These are phyloP conservation scores for Drosophila novamexicana DNA, from an alignment of 1,140 invertebrate genomes.

Conservation along the genomic window DNA sequence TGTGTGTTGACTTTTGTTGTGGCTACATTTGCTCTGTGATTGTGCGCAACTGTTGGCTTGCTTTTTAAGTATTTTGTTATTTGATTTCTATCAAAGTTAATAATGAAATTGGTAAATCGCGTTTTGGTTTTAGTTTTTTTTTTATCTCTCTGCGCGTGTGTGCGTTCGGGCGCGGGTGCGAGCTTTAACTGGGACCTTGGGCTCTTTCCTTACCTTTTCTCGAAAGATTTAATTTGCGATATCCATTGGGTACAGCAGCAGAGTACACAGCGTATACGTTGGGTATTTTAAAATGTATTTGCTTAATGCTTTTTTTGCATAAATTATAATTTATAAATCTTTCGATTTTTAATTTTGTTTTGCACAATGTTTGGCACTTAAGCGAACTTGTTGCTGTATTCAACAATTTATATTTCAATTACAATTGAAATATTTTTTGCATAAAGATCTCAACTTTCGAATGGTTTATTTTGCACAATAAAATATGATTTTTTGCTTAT, in stretches of 20 bases:
- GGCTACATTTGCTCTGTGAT: constrained; percentile 49
- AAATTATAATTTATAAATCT: constrained; percentile 58
- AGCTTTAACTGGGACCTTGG: constrained; percentile 49
- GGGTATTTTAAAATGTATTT: constrained; percentile 21
- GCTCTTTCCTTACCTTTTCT: constrained; percentile 64
- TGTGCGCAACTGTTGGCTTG: constrained; percentile 35
- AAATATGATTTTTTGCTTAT: constrained; percentile 19
- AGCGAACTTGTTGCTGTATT: constrained; percentile 55
- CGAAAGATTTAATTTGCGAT: constrained; percentile 78
- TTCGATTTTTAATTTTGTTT: constrained; percentile 32
- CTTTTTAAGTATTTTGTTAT: constrained; percentile 79
- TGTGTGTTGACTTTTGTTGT: constrained; percentile 32
- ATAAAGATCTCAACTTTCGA: constrained; percentile 32
- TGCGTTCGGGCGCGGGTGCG: constrained; percentile 49
- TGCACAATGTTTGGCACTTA: constrained; percentile 74
- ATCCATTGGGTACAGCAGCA: constrained; percentile 62
- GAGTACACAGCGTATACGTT: constrained; percentile 11
- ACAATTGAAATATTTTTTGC: constrained; percentile 36
- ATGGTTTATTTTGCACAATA: constrained; percentile 34
- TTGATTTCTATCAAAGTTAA: constrained; percentile 82
- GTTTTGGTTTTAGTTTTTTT: constrained; percentile 35
- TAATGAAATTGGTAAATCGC: constrained; percentile 79
- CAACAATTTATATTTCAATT: constrained; percentile 49
- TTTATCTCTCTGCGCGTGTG: neutral
- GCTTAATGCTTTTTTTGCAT: constrained; percentile 41